Evolutionary conservation across 2,797 vertebrate species (phyloP), one percentile per base, ranked within the genome.

Genomic region (Schizopygopsis pylzovi): DNA sequence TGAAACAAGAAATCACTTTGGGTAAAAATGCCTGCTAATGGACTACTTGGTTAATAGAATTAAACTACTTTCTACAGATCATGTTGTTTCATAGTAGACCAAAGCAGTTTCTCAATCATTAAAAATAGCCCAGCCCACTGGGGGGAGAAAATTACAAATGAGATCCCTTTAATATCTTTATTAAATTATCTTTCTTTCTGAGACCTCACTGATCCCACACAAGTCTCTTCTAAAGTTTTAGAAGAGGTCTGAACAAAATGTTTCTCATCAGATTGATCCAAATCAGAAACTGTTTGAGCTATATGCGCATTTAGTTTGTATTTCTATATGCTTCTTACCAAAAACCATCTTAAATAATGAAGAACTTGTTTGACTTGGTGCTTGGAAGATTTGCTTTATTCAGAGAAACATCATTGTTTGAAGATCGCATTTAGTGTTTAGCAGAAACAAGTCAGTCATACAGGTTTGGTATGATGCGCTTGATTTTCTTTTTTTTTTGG

Each of bases 101-200:
- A 56, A 41, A 79, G 76, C 54, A 59, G 43, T 25, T 61, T 28
- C 13, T 63, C 25, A 79, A 79, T 45, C 15, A 79, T 43, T 16
- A 8, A 79, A 18, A 63, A 18, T 11, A 79, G 22, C 8, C 8
- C n/a, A 18, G 15, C 56, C 39, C n/a, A 61, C 9, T 11, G 20
- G 22, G 9, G 22, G 4, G 0, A 59, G 4, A n/a, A 11, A 11
- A n/a, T 11, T 2, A 11, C 15, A 33, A 33, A 67, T 67, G 12
- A 67, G 63, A 67, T 16, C 28, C 15, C 13, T 37, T 67, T 16
- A 67, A 28, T 67, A 16, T 67, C 28, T 33, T 28, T 28, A 28
- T 28, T 28, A 28, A 28, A 28, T 28, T 28, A 28, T 28, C 25
- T 28, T 25, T 63, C n/a, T 11, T 25, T 63, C n/a, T 63, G 59